phyloP scores from a whole-genome alignment of 1,140 invertebrate species.

The Gerris buenoi region DNA sequence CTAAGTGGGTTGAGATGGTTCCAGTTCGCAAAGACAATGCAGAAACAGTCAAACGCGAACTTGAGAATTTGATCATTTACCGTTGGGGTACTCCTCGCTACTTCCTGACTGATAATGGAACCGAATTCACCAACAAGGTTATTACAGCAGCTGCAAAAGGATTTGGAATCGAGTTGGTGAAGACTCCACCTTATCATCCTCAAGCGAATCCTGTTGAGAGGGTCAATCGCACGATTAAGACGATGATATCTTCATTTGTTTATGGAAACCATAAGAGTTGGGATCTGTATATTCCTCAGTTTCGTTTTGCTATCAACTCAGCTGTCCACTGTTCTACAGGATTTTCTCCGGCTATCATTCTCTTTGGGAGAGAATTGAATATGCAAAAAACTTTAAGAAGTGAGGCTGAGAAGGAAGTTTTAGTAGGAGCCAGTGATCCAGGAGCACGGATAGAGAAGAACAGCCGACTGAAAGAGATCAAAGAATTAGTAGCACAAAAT shows the following conservation, averaged over 20 bases:
- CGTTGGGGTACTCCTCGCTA: no score
- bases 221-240: constrained; percentile 31
- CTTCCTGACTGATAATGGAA: no score
- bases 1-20: no score
- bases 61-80: no score
- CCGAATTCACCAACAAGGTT: no score
- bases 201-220: constrained; percentile 31
- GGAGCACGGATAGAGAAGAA: neutral
- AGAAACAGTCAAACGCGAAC: no score
- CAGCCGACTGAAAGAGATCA: neutral
- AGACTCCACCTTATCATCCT: constrained; percentile 14
- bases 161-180: neutral
- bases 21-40: no score
- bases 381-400: constrained; percentile 17
- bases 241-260: constrained; percentile 27
- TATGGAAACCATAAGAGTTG: constrained; percentile 24
- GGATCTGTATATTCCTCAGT: constrained; percentile 14
- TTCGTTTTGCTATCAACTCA: neutral
- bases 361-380: neutral
- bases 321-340: neutral
- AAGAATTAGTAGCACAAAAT: neutral
- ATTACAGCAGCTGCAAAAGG: neutral
- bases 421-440: neutral
- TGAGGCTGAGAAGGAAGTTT: constrained; percentile 25
- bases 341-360: neutral